phyloP scores from a whole-genome alignment of 2,888 invertebrate species.

The Eutolmus rufibarbis region DNA sequence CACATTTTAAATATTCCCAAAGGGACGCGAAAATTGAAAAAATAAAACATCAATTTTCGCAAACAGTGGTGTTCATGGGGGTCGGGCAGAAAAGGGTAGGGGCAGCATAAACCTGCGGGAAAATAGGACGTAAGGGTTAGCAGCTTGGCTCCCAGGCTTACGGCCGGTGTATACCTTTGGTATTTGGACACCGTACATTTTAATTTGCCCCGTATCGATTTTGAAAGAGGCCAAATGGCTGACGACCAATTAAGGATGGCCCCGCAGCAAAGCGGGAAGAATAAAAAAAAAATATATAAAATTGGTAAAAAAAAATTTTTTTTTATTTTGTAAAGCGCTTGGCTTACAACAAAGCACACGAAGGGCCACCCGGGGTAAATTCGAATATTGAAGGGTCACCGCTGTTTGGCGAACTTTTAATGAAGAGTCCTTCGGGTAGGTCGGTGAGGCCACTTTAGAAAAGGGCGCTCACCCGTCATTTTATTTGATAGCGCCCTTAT shows the following conservation, averaged over 20 bases:
- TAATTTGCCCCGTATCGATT: conserved; percentile 32
- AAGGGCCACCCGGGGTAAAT: background rate
- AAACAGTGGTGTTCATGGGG: conserved; percentile 12
- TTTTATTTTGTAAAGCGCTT: background rate
- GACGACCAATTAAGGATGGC: conserved; percentile 27
- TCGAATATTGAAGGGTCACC: conserved; percentile 14
- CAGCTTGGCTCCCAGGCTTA: background rate
- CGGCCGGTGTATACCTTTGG: background rate
- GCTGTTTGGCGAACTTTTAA: conserved; percentile 15
- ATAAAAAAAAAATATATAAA: background rate
- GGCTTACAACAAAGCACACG: background rate
- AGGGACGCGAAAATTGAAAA: conserved; percentile 34
- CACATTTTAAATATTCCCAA: conserved; percentile 36
- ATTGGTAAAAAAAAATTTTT: background rate
- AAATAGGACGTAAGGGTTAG: background rate
- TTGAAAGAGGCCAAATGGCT: conserved; percentile 17
- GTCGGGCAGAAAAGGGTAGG: background rate
- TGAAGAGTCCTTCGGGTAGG: background rate
- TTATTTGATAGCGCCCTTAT: conserved; percentile 24
- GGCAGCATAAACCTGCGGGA: background rate
- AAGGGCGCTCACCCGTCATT: background rate
- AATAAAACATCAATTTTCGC: conserved; percentile 33
- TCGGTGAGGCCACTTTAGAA: background rate
- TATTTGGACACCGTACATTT: conserved; percentile 35
- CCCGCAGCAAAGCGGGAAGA: background rate